Conservation (phyloP, 2,888 invertebrate species). For the Eupithecia pulchellata region DNA sequence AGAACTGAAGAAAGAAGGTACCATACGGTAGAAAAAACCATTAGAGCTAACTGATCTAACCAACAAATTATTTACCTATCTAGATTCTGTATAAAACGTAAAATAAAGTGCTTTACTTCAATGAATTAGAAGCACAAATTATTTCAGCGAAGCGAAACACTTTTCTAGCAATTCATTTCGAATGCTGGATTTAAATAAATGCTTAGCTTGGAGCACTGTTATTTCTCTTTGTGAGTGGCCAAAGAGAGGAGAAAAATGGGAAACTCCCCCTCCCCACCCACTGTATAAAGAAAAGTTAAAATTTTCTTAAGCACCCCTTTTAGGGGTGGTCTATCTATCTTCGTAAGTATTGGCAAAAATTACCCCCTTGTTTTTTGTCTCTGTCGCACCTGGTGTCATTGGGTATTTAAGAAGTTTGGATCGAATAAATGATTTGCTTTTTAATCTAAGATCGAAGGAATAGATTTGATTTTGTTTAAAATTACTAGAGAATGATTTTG, state of each 20-base stretch:
- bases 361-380: constrained; percentile 66
- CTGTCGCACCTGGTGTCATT: constrained; percentile 73
- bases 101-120: constrained; percentile 5
- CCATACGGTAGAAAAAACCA: no score
- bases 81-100: constrained; percentile 22
- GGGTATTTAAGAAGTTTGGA: constrained; percentile 58
- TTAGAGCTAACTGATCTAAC: background rate
- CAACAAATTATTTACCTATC: background rate
- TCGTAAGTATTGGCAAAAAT: constrained; percentile 85
- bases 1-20: no score
- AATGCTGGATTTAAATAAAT: constrained; percentile 83
- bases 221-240: constrained; percentile 80
- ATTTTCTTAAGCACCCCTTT: constrained; percentile 78
- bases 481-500: background rate
- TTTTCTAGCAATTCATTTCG: constrained; percentile 74
- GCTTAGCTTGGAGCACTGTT: constrained; percentile 74
- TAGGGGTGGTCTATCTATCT: constrained; percentile 78
- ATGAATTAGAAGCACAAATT: constrained; percentile 42
- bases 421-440: constrained; percentile 44
- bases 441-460: constrained; percentile 6
- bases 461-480: background rate
- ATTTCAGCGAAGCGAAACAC: constrained; percentile 58
- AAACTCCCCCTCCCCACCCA: constrained; percentile 47
- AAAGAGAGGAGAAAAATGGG: constrained; percentile 81
- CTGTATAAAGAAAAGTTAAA: constrained; percentile 85